Evolutionary conservation across 1,140 invertebrate genomes (phyloP).

Genomic region (Drosophila willistoni): DNA sequence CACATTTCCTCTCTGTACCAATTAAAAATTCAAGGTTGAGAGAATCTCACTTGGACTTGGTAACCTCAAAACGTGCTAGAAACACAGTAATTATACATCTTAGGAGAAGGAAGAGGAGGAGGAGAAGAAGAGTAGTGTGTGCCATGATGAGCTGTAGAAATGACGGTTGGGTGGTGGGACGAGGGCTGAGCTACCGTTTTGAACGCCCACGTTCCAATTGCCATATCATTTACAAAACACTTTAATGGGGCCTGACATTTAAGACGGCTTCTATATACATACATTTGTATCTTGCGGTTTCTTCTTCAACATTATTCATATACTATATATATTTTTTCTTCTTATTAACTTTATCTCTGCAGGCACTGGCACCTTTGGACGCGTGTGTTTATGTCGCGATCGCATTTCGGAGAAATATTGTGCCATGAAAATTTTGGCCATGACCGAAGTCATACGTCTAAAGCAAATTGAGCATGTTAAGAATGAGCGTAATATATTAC

Average conservation of each 20-base stretch:
- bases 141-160: not conserved
- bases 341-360: conserved; percentile 60
- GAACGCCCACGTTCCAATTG: conserved; percentile 36
- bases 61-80: conserved; percentile 75
- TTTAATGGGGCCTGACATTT: conserved; percentile 52
- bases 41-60: conserved; percentile 60
- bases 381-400: conserved; percentile 93
- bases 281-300: conserved; percentile 24
- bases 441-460: conserved; percentile 95
- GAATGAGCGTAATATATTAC: conserved; percentile 96
- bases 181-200: not conserved
- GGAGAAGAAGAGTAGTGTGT: not conserved
- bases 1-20: conserved; percentile 52
- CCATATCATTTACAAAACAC: conserved; percentile 56
- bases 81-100: conserved; percentile 65
- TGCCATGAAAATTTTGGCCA: conserved; percentile 96
- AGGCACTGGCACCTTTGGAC: conserved; percentile 97
- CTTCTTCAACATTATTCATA: conserved; percentile 18
- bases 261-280: conserved; percentile 35
- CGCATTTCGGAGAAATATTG: conserved; percentile 90
- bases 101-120: not conserved
- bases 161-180: not conserved
- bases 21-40: conserved; percentile 77
- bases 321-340: conserved; percentile 10
- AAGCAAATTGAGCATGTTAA: conserved; percentile 98